Evolutionary conservation across 2,113 vertebrate genomes (phyloP), one percentile per base, ranked within the genome.

Genomic region (Syrrhaptes paradoxus): DNA sequence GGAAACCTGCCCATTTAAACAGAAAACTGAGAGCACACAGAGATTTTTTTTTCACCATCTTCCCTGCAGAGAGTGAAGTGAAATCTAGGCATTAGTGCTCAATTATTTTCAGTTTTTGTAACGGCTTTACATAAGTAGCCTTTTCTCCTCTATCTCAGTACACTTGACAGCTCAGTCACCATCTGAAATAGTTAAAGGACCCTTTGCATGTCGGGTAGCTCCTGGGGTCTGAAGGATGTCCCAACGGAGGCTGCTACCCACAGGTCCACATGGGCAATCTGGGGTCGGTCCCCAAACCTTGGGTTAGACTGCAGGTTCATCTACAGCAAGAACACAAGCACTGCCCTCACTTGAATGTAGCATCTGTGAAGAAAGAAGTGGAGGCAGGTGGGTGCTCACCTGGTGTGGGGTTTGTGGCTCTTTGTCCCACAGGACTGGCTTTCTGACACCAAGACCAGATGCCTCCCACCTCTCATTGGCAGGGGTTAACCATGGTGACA

Each of bases 31-130:
- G 86, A 89, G 49, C 46, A 43, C 16, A 59, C 41, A 28, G 66
- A 70, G 31, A 9, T 83, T 87, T 93, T 75, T 68, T 25, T 66
- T 89, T n/a, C n/a, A n/a, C 57, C 31, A 17, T 57, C 72, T 79
- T 94, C 62, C 68, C 63, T 78, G 52, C 59, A 76, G 81, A 85
- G 77, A 52, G 28, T 34, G 17, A 79, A 91, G 41, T 45, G 58
- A 91, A 95, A 86, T 83, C 58, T 31, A 70, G 58, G 36, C 67
- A 95, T 63, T 83, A 81, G 58, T 34, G 49, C 57, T 85, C 91
- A 96, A 81, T 75, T 32, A 15, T 73, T 95, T 94, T 62, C 78
- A 91, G 59, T 74, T 95, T 95, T 76, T 92, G 22, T 45, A 94
- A 89, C 65, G 36, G 48, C 55, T 95, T 78, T 90, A 85, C 12